A percentile compares a stretch with the other conserved stretches of the same genome.
Evolutionary conservation across 2,113 vertebrate species (phyloP).

Genomic region (Gymnogyps californianus): DNA sequence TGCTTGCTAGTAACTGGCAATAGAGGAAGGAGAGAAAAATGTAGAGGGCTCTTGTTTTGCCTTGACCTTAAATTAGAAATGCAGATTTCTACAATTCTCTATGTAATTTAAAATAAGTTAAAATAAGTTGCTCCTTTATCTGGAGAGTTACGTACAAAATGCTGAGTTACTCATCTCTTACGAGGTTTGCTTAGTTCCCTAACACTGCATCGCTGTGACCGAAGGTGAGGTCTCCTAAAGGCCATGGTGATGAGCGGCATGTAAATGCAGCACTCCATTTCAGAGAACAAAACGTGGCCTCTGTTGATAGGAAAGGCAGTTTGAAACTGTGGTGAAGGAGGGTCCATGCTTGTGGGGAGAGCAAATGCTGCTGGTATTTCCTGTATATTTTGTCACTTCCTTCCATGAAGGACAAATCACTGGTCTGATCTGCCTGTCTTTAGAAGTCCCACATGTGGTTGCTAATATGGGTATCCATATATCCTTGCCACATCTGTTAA

Average conservation of each 20-base stretch:
- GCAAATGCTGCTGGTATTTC: neutral
- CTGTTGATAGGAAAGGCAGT: neutral
- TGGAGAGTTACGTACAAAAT: neutral
- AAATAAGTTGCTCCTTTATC: neutral
- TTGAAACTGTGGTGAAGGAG: neutral
- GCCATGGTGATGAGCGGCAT: neutral
- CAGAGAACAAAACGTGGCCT: neutral
- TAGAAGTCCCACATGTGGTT: neutral
- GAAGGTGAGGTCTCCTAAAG: neutral
- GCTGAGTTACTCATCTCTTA: neutral
- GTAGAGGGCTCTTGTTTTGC: neutral
- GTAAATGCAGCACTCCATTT: neutral
- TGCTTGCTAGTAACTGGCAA: neutral
- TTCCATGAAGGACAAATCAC: neutral
- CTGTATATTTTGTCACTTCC: neutral
- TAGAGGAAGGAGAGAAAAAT: neutral
- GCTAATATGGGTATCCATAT: rapidly evolving
- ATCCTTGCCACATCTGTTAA: neutral
- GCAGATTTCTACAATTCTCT: neutral
- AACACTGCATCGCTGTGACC: neutral
- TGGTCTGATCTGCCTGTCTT: neutral
- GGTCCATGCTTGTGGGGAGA: neutral
- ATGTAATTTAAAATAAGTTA: neutral
- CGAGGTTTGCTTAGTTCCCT: neutral
- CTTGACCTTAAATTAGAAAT: neutral